Base-by-base conservation (phyloP, 1,140 invertebrate species). In the Batillaria attramentaria region DNA sequence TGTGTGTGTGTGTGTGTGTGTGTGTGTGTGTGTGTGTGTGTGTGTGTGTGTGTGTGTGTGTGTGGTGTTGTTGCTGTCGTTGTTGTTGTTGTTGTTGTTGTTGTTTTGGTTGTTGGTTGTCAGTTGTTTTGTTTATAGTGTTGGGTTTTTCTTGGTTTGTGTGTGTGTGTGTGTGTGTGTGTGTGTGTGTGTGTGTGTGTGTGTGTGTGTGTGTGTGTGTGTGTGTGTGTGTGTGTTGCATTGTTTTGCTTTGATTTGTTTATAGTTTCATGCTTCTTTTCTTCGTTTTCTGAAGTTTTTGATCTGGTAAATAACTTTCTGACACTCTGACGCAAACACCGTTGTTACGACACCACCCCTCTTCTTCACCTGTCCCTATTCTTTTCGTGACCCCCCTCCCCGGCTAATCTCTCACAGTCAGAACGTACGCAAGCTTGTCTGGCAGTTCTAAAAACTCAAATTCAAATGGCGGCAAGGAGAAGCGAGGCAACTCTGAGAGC, bases 1-100 rank as follows among this genome's bases (percentile, higher is more conserved):
- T 60, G 57, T 60, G 57, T n/a, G 57, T 60, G 57, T 60, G 57
- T n/a, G 57, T n/a, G 57, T 60, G 57, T 60, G 57, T n/a, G 57
- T 60, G 57, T 60, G 57, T n/a, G 6, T n/a, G 57, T 60, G 57
- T n/a, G 57, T 60, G 57, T n/a, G 6, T 60, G 57, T n/a, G 57
- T 60, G 57, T n/a, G 57, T 60, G 6, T 60, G 57, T n/a, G 57
- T n/a, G 57, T 5, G 57, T 60, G 57, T 60, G 57, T 60, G 57
- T 60, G 57, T 60, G 57, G 24, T 20, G 24, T 20, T 60, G 57
- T n/a, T 6, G 24, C 8, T 60, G 57, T 60, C 24, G 5, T 5
- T 60, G 24, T 60, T 20, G 24, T 20, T 60, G 24, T 60, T 20
- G 24, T 5, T 60, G 24, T 60, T 20, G 24, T 20, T 60, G 6